Conservation (phyloP, 2,797 vertebrate species). For the Anguilla megastoma region DNA sequence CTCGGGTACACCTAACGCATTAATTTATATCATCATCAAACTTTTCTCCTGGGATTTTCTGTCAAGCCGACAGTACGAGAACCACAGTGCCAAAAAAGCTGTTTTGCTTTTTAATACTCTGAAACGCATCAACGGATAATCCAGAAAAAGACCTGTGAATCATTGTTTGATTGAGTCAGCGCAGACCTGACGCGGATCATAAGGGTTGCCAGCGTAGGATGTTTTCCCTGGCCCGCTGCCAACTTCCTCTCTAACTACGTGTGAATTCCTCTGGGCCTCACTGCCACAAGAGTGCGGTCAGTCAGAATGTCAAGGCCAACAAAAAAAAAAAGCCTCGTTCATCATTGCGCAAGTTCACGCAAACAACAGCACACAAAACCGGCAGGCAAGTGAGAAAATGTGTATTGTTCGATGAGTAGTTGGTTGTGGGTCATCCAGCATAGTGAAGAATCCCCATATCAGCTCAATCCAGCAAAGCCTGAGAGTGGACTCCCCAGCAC, state of each 20-base stretch:
- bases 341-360: neutral
- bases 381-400: neutral
- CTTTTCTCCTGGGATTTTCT: neutral
- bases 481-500: neutral
- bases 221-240: conserved; percentile 27
- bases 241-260: conserved; percentile 22
- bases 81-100: neutral
- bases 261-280: conserved; percentile 27
- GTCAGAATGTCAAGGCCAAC: neutral
- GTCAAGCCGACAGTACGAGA: neutral
- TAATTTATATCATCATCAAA: neutral
- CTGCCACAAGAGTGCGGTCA: neutral
- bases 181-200: neutral
- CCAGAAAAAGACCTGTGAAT: neutral
- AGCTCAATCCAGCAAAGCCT: neutral
- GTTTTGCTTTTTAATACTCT: neutral
- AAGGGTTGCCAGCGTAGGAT: neutral
- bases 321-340: neutral
- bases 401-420: neutral
- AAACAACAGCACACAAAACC: neutral
- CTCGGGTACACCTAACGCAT: neutral
- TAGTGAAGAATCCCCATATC: neutral
- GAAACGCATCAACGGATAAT: neutral
- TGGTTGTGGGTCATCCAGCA: neutral
- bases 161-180: neutral